Base-by-base conservation (phyloP, 1,140 invertebrate genomes). In the Drosophila lowei region DNA sequence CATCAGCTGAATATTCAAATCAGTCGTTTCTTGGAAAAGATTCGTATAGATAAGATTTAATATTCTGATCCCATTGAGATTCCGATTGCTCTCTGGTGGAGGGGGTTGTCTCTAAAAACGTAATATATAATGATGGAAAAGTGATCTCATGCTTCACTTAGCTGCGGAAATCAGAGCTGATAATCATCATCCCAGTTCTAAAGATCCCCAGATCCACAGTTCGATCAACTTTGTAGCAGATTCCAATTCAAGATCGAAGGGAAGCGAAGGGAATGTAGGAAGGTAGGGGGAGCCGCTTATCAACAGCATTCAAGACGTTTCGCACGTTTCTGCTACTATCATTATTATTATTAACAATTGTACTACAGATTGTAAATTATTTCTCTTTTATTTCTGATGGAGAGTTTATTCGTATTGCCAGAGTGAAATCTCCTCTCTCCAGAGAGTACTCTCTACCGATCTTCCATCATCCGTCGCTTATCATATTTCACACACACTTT, bases 401-500 rank as follows among this genome's bases (percentile, higher is more conserved):
- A 30, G 7, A 30, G 8, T 8, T 9, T 9, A 30, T 64, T 28
- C 57, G 25, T 43, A 62, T 41, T 1, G 11, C 21, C 6, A 64
- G 15, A 25, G 18, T 6, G 15, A 3, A 62, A 38, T 18, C 0
- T 18, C 1, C 18, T 18, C 18, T 18, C 1, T 18, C 18, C 18
- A 18, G 8, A 30, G 30, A 4, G 23, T 9, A 9, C 34, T 42
- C 42, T 28, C 47, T 47, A 21, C 23, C 42, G 28, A 28, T 30
- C 30, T 9, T 3, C 30, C 8, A 9, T 9, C 60, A 5, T 5
- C 4, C 30, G 16, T 6, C 50, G 28, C 72, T 75, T 75, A 75
- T 75, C 72, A 75, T 25, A 74, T 25, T 72, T 42, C n/a, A 72
- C 67, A 72, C 66, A 72, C 21, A 52, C 18, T 38, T 38, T 38